These are phyloP conservation scores for Glaucidium brasilianum DNA, from an alignment of 2,113 vertebrate genomes.

Conservation along the genomic window DNA sequence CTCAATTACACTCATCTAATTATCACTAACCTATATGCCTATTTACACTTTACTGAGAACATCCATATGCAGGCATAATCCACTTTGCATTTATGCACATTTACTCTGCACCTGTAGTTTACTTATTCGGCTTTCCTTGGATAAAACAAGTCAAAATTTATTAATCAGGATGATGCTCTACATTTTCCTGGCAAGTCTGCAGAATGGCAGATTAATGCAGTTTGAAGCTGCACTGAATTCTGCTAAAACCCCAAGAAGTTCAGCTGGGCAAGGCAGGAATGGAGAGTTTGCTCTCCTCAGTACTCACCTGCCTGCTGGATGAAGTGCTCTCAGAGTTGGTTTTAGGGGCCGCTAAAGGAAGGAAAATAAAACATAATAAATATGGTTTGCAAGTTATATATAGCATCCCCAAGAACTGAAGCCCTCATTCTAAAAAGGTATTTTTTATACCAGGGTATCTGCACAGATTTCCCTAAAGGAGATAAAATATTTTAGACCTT, in stretches of 20 bases:
- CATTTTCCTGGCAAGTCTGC: neutral
- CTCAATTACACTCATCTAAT: neutral
- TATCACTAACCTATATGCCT: neutral
- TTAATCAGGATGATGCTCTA: neutral
- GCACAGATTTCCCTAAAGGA: neutral
- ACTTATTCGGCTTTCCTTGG: neutral
- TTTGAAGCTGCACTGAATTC: neutral
- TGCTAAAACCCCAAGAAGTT: neutral
- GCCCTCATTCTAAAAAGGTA: neutral
- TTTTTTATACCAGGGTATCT: neutral
- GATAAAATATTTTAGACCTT: neutral
- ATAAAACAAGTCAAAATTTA: neutral
- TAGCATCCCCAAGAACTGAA: neutral
- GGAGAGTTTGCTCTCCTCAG: neutral
- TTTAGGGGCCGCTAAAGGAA: constrained; percentile 73
- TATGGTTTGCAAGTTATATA: neutral
- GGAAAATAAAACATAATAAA: neutral
- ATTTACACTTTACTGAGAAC: neutral
- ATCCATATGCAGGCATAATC: neutral
- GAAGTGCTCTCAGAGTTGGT: constrained; percentile 78
- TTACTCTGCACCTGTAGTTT: neutral
- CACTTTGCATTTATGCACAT: neutral
- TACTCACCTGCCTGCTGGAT: constrained; percentile 87
- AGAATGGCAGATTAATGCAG: neutral
- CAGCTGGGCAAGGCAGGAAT: neutral